Percentiles rank a stretch among this genome's conserved stretches.
These are phyloP conservation scores for Gallinago solitaria DNA, from an alignment of 2,797 vertebrate species.

Conservation along the genomic window DNA sequence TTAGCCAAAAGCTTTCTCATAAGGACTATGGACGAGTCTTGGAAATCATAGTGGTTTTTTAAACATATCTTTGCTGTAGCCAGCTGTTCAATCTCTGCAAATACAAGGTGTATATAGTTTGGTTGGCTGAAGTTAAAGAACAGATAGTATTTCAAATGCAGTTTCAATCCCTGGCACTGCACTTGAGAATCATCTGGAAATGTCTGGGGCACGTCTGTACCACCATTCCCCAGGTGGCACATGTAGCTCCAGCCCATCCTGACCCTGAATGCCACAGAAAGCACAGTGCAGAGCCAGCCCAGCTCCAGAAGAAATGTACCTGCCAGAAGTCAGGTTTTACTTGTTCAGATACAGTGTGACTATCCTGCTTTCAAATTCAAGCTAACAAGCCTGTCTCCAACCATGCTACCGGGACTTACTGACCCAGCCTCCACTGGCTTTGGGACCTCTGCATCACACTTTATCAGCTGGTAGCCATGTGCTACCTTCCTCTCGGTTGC, in stretches of 20 bases:
- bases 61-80: not conserved
- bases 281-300: not conserved
- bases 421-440: not conserved
- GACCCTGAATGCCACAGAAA: not conserved
- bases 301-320: not conserved
- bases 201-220: not conserved
- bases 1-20: not conserved
- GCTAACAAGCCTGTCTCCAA: not conserved
- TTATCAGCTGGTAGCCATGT: accelerated
- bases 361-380: not conserved
- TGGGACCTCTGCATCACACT: not conserved
- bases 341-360: not conserved
- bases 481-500: not conserved
- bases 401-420: not conserved
- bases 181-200: not conserved
- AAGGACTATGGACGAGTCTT: not conserved
- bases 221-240: not conserved
- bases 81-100: not conserved
- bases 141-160: not conserved
- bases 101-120: not conserved
- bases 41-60: not conserved
- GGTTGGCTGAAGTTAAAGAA: not conserved
- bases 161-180: not conserved
- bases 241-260: not conserved
- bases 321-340: not conserved